Percentiles rank a stretch among this genome's conserved stretches.
These are phyloP conservation scores for Eupithecia subumbrata DNA, from an alignment of 2,888 invertebrate species.

Conservation along the genomic window DNA sequence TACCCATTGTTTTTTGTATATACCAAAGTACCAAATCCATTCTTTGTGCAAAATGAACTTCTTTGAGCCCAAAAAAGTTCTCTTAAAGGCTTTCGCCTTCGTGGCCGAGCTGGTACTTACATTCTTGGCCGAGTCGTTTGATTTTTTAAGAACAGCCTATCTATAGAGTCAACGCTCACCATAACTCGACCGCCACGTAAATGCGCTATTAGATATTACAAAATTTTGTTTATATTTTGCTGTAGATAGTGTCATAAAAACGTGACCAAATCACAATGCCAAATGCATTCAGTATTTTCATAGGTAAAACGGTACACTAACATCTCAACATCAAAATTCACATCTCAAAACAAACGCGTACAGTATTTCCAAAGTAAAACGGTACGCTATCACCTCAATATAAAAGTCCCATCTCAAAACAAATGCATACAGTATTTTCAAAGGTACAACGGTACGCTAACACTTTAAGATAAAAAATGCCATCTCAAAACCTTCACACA, in stretches of 20 bases:
- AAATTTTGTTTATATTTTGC: not conserved
- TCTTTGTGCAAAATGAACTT: too few species aligned
- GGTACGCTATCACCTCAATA: not conserved
- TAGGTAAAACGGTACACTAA: not conserved
- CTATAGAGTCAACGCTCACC: too few species aligned
- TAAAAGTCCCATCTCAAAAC: too few species aligned
- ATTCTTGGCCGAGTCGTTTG: too few species aligned
- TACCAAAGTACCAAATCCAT: too few species aligned
- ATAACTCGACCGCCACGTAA: too few species aligned
- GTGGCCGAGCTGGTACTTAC: too few species aligned
- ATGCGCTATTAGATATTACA: not conserved
- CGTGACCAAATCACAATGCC: not conserved
- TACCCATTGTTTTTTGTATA: too few species aligned
- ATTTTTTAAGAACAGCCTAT: too few species aligned
- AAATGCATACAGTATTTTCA: not conserved
- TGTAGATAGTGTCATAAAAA: not conserved
- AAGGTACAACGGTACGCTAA: not conserved
- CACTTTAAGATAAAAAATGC: not conserved
- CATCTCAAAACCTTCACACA: not conserved
- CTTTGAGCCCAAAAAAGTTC: too few species aligned
- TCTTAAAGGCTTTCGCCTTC: too few species aligned
- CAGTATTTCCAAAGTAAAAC: not conserved
- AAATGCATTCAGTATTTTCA: not conserved
- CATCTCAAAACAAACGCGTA: not conserved
- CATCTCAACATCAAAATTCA: not conserved